A percentile compares a stretch with the other conserved stretches of the same genome.
Evolutionary conservation across 2,888 invertebrate species (phyloP).

Genomic region (Meliscaeva auricollis): DNA sequence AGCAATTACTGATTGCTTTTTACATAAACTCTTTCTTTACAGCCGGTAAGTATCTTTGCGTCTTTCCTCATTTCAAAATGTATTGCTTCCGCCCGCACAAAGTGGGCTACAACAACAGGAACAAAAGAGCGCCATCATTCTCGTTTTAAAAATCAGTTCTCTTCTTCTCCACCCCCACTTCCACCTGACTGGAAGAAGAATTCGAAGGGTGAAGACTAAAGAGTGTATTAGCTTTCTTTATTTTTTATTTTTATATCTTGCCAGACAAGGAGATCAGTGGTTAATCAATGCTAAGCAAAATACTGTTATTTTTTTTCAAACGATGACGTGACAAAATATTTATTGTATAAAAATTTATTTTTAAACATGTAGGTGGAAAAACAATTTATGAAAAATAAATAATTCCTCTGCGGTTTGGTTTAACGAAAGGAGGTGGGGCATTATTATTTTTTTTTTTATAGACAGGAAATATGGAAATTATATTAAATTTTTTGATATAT

Average conservation of each 20-base stretch:
- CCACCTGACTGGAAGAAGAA: neutral
- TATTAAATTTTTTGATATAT: neutral
- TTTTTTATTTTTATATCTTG: slow-evolving; percentile 11
- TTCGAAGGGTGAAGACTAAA: neutral
- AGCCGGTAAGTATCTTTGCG: slow-evolving; percentile 10
- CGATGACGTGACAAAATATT: slow-evolving; percentile 6
- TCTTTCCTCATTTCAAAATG: slow-evolving; percentile 14
- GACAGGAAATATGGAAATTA: neutral
- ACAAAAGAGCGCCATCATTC: neutral
- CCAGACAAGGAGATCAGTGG: slow-evolving; percentile 25
- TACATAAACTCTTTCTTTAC: slow-evolving; percentile 10
- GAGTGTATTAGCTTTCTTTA: slow-evolving; percentile 13
- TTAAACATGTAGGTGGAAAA: neutral
- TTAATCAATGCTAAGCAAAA: slow-evolving; percentile 22
- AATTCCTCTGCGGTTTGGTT: neutral
- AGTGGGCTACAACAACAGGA: neutral
- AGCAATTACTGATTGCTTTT: neutral
- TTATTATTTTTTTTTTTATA: neutral
- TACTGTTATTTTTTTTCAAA: neutral
- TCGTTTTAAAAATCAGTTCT: too few species aligned
- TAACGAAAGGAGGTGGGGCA: neutral
- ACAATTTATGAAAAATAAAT: neutral
- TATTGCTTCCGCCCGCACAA: slow-evolving; percentile 16
- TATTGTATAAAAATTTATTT: slow-evolving; percentile 13
- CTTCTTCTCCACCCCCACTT: too few species aligned